Base-by-base conservation (phyloP, 2,797 vertebrate genomes). In the Chlorospingus flavigularis region DNA sequence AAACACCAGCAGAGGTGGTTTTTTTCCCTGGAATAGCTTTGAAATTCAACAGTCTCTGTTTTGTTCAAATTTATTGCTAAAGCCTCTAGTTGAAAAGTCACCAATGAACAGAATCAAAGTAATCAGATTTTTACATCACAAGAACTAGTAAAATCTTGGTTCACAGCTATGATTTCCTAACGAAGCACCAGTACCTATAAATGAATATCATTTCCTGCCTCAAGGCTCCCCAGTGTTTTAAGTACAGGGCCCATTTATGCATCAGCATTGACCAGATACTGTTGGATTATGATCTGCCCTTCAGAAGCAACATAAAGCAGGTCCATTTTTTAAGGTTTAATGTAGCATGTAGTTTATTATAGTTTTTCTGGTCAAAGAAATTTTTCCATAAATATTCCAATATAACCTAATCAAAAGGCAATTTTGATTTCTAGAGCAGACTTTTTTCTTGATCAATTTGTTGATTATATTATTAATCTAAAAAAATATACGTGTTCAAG, bases 71-170 rank as follows among this genome's bases (percentile, higher is more conserved):
- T 94, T 93, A 97, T 95, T 96, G 95, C 63, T 91, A 88, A 91
- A 83, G 47, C 53, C 47, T 95, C 80, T 93, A 95, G 77, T 94
- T 94, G 93, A 95, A 97, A 96, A 96, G 66, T 96, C 21, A 6
- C 95, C 74, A 60, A 81, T 91, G 89, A 96, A 92, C 77, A 96
- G 91, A 96, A 75, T 87, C 92, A 92, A 92, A 96, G 91, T 92
- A 92, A 95, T 97, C 96, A 94, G 96, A 95, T 96, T 96, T 94
- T 96, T 94, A 87, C 74, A 92, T 91, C 83, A 94, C 57, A 96
- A 92, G 79, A 97, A 93, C 82, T 43, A 93, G 81, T 94, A 90
- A 97, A 97, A 96, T 92, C 83, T 92, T 96, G 58, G 79, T 96
- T 96, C 92, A 94, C 67, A 96, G 86, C 61, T 94, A 88, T 79